Percentiles rank a stretch among this genome's conserved stretches.
Conservation (phyloP, 2,888 invertebrate species). For the Seira ritae region DNA sequence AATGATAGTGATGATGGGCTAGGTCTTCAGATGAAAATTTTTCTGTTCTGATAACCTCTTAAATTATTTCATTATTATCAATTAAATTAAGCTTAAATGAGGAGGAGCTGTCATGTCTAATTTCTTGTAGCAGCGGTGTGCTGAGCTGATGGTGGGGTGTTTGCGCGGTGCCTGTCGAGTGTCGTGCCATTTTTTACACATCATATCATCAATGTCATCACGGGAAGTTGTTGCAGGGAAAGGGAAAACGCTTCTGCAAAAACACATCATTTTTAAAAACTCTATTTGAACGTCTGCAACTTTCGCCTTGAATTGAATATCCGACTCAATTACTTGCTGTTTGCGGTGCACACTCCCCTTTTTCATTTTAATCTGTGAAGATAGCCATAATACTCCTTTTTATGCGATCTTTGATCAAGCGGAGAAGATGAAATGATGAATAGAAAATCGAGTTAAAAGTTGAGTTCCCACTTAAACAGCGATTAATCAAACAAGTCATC, state of each 20-base stretch:
- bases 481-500: conserved; percentile 65
- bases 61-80: conserved; percentile 56
- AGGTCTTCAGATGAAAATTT: too few species aligned
- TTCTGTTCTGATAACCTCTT: conserved; percentile 31
- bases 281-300: too few species aligned
- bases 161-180: background rate
- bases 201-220: conserved; percentile 56
- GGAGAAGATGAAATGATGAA: conserved; percentile 33
- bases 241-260: background rate
- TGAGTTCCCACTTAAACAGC: conserved; percentile 60
- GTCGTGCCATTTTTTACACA: conserved; percentile 46
- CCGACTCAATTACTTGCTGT: too few species aligned
- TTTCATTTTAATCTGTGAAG: conserved; percentile 44
- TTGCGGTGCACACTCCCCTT: conserved; percentile 46
- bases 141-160: too few species aligned
- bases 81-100: conserved; percentile 43
- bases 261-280: too few species aligned
- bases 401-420: conserved; percentile 40
- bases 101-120: conserved; percentile 48
- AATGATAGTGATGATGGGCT: too few species aligned
- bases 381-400: conserved; percentile 46
- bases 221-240: conserved; percentile 38
- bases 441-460: conserved; percentile 67
- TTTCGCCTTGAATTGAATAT: too few species aligned
- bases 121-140: conserved; percentile 12